Conservation (phyloP, 1,140 invertebrate species). For the Watersipora subatra region DNA sequence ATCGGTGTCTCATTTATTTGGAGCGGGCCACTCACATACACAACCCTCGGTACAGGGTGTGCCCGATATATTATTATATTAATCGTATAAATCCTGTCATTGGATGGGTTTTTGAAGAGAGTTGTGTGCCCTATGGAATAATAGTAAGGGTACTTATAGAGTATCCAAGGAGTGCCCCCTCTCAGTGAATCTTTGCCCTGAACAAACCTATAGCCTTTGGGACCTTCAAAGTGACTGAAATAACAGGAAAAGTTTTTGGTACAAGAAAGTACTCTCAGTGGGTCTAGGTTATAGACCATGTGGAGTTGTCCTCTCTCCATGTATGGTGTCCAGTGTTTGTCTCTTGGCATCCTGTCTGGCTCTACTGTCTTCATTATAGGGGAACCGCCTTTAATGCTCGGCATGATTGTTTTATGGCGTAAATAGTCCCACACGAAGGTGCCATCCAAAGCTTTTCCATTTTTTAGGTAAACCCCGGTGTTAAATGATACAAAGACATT, state of each 20-base stretch:
- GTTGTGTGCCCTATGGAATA: constrained; percentile 12
- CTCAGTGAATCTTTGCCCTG: constrained; percentile 12
- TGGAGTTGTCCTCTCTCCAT: background rate
- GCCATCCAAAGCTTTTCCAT: constrained; percentile 9
- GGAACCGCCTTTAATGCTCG: constrained; percentile 11
- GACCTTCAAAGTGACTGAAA: constrained; percentile 12
- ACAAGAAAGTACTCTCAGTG: constrained; percentile 13
- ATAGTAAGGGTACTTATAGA: constrained; percentile 14
- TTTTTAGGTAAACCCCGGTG: constrained; percentile 9
- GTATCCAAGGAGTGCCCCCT: constrained; percentile 15
- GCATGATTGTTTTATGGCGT: constrained; percentile 9
- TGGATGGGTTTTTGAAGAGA: constrained; percentile 11
- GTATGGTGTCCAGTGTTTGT: constrained; percentile 16
- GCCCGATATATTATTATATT: constrained; percentile 12
- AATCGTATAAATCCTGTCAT: constrained; percentile 13
- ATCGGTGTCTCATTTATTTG: constrained; percentile 11
- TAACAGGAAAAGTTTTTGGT: constrained; percentile 5
- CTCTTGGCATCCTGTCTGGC: constrained; percentile 12
- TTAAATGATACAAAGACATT: constrained; percentile 13
- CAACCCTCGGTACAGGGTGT: constrained; percentile 8
- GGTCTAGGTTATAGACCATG: constrained; percentile 6
- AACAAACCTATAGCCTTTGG: constrained; percentile 9
- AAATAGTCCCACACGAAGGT: constrained; percentile 13
- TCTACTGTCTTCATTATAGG: constrained; percentile 13
- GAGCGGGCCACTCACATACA: constrained; percentile 13